Evolutionary conservation across 2,888 invertebrate species (phyloP), one percentile per base, ranked within the genome.

Genomic region (Archips crataeganus): DNA sequence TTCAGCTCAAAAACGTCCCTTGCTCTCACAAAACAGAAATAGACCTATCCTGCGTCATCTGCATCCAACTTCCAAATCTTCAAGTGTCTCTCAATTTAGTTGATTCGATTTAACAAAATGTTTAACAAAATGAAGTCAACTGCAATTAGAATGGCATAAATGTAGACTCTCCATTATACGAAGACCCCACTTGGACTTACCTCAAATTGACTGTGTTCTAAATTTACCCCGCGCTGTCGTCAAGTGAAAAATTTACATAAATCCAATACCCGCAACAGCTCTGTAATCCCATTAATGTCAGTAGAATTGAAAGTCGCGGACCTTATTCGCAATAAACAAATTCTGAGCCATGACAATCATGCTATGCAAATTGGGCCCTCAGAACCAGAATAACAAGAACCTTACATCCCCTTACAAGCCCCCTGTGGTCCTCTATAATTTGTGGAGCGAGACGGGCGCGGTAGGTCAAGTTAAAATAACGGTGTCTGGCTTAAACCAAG

Each of bases 191-290:
- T 2, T 6, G 42, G 45, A 23, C 45, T 15, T 39, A 10, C 15
- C 62, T n/a, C 62, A 62, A 68, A 60, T 36, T 60, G 23, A 51
- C 51, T 32, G 57, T 54, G n/a, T 72, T 72, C 72, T 72, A 68
- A 57, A 59, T 57, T 72, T 63, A 72, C 49, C 45, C 72, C 51
- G 13, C 36, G 13, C 47, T 45, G 36, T 49, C 61, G 32, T 62
- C 64, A 62, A 70, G 67, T 57, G 66, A 79, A 78, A 79, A 77
- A 85, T 87, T 85, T 83, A 80, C 86, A 87, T 87, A 88, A 87
- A 85, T 81, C 81, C 82, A 85, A 86, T 87, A 85, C 80, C 78
- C 77, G 77, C 77, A 79, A 82, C 81, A 82, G 81, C 78, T 74
- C 70, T 80, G 75, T 87, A 85, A 87, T 84, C 78, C 79, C 71